Conservation (phyloP, 2,888 invertebrate genomes). For the Galerucella nymphaeae region DNA sequence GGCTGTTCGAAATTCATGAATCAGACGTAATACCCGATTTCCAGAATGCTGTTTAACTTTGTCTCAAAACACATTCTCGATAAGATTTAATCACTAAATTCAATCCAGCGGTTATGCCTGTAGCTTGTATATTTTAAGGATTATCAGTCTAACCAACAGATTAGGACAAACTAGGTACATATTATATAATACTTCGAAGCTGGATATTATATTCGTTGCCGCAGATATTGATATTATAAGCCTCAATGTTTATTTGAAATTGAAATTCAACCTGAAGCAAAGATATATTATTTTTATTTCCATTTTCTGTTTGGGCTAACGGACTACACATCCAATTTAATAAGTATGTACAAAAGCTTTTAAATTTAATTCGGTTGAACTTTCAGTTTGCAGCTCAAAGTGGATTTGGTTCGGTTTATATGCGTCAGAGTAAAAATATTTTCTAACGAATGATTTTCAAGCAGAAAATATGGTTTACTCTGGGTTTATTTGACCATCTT, state of each 20-base stretch:
- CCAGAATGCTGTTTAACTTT: conserved; percentile 32
- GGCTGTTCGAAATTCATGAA: conserved; percentile 20
- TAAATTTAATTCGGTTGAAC: too few relatives aligned
- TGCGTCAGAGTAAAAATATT: too few relatives aligned
- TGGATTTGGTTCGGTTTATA: too few relatives aligned
- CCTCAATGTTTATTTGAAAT: neutral
- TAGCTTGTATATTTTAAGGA: conserved; percentile 36
- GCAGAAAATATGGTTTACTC: too few relatives aligned
- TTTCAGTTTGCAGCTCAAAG: too few relatives aligned
- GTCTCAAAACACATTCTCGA: conserved; percentile 31
- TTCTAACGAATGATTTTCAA: too few relatives aligned
- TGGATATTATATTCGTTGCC: conserved; percentile 20
- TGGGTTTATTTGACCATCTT: too few relatives aligned
- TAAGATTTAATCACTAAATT: conserved; percentile 36
- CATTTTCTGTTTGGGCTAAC: neutral
- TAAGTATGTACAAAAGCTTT: too few relatives aligned
- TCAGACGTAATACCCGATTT: conserved; percentile 24
- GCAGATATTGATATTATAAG: conserved; percentile 18
- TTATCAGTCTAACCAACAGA: conserved; percentile 35
- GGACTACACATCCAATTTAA: too few relatives aligned
- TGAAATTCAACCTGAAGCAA: too few relatives aligned
- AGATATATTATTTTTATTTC: too few relatives aligned
- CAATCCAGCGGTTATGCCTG: conserved; percentile 35
- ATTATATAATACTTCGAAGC: conserved; percentile 31
- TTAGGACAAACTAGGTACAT: conserved; percentile 33